These are phyloP conservation scores for Coregonus ussuriensis DNA, from an alignment of 2,797 vertebrate species.

Conservation along the genomic window DNA sequence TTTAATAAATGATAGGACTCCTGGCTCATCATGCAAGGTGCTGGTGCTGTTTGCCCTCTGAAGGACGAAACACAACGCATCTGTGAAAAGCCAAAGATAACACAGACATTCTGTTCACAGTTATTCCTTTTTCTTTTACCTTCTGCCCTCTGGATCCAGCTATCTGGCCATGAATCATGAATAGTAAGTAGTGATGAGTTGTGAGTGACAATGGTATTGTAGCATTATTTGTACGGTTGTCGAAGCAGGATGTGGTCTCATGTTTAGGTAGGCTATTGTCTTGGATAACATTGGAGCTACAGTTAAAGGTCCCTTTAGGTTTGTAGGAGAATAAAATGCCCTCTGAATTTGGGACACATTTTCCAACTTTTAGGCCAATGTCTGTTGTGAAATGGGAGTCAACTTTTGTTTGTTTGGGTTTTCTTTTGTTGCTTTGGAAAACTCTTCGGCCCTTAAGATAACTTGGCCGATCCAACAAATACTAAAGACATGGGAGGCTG, in stretches of 20 bases:
- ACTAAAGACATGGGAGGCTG: background rate
- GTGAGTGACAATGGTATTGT: background rate
- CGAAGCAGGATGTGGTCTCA: background rate
- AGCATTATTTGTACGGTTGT: background rate
- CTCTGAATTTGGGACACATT: too few relatives aligned
- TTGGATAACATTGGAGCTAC: too few relatives aligned
- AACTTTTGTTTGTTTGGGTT: background rate
- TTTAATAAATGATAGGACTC: slow-evolving; percentile 59
- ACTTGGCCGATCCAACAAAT: background rate
- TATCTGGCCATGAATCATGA: slow-evolving; percentile 76
- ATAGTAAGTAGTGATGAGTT: slow-evolving; percentile 72
- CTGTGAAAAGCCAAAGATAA: slow-evolving; percentile 7
- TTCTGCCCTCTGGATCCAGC: background rate
- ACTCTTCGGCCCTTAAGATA: background rate
- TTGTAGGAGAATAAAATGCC: background rate
- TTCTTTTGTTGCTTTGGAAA: background rate
- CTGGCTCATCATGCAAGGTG: background rate
- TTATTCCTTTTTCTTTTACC: background rate
- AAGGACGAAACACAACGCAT: slow-evolving; percentile 24
- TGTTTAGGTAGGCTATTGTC: too few relatives aligned
- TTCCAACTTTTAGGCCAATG: background rate
- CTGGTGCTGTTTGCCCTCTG: slow-evolving; percentile 34
- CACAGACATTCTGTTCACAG: background rate
- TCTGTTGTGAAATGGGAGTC: background rate
- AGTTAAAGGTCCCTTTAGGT: too few relatives aligned